Base-by-base conservation (phyloP, 2,888 invertebrate genomes). In the Aleiodes alternator region DNA sequence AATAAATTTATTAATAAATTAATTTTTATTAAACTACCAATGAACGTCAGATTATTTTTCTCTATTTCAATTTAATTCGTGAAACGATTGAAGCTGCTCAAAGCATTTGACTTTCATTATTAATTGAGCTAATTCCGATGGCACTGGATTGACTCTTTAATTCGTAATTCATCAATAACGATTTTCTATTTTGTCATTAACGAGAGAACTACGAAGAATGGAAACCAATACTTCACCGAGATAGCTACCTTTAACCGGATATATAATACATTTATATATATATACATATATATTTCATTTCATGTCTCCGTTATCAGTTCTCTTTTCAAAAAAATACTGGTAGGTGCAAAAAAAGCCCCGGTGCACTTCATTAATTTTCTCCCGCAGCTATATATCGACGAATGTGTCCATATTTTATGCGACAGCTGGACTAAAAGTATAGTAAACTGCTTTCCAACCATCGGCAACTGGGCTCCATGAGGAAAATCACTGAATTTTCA, bases 371-470 rank as follows among this genome's bases (percentile, higher is more conserved):
- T 77, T 74, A 74, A 69, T 68, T 57, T 23, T 59, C 38, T 43
- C 53, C 4, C 51, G 50, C 51, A 66, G 57, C 69, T 51, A 59
- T 48, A 72, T 59, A 72, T 69, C 69, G 69, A 38, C 55, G 71
- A 29, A 64, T 50, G 34, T 59, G 72, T 69, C 59, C 71, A 68
- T 77, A 69, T 74, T 74, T 77, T 61, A 38, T 57, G 50, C 59
- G 57, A 61, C 74, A 61, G 38, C 69, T 69, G 48, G 69, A 59
- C 69, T 73, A 66, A 71, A 77, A 74, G 74, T 71, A 57, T 53
- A 55, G 9, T 59, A 34, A 38, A 68, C 9, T 70, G 38, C 48
- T 57, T 31, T 61, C 43, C 55, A 56, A 43, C 43, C 9, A 43
- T 34, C 34, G 43, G 3, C 11, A 43, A 43, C 9, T 8, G 43